These are phyloP conservation scores for Drosophila cognata DNA, from an alignment of 2,888 invertebrate species.

Conservation along the genomic window DNA sequence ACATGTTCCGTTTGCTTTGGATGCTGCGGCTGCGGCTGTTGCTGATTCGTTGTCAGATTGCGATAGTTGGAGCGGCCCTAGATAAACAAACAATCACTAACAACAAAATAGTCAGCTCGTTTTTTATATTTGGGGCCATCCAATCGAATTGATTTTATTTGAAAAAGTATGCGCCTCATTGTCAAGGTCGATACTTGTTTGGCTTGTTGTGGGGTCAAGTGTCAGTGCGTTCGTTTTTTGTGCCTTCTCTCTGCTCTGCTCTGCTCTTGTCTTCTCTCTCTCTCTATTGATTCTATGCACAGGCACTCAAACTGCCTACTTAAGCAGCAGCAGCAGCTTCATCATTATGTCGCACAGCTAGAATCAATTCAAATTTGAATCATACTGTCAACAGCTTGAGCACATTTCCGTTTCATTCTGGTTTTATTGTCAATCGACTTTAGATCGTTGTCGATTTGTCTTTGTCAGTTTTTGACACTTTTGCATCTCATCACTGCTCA, in stretches of 20 bases:
- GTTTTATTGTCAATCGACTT: slow-evolving; percentile 31
- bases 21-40: slow-evolving; percentile 1
- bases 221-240: slow-evolving; percentile 59
- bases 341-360: slow-evolving; percentile 16
- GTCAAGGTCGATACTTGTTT: slow-evolving; percentile 72
- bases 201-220: slow-evolving; percentile 72
- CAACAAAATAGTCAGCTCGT: slow-evolving; percentile 8
- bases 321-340: slow-evolving; percentile 30
- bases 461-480: slow-evolving; percentile 63
- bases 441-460: slow-evolving; percentile 52
- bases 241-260: slow-evolving; percentile 12
- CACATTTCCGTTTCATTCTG: slow-evolving; percentile 66
- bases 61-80: slow-evolving; percentile 74
- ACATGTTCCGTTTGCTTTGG: slow-evolving; percentile 39
- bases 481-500: slow-evolving; percentile 27
- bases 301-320: slow-evolving; percentile 35
- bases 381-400: slow-evolving; percentile 40
- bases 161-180: slow-evolving; percentile 57
- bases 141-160: slow-evolving; percentile 39
- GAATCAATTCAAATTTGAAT: slow-evolving; percentile 34
- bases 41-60: slow-evolving; percentile 23
- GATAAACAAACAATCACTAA: slow-evolving; percentile 54
- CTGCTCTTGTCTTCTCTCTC: slow-evolving; percentile 24
- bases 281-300: slow-evolving; percentile 62
- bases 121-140: slow-evolving; percentile 42